Conservation (phyloP, 2,888 invertebrate genomes). For the Ormyrus pomaceus region DNA sequence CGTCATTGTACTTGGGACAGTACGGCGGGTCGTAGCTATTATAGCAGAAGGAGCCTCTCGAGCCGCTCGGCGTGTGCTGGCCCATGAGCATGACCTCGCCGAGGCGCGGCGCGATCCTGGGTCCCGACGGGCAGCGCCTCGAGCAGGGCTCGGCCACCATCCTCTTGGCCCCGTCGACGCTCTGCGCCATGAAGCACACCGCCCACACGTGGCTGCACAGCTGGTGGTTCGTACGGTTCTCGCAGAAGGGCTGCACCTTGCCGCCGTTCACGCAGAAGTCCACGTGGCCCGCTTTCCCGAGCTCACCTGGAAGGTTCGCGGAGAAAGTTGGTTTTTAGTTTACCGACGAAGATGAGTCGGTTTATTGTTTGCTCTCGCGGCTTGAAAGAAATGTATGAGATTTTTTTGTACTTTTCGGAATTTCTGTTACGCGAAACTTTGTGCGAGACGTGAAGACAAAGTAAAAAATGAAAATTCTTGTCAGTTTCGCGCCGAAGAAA, state of each 20-base stretch:
- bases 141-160: slow-evolving; percentile 84
- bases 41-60: slow-evolving; percentile 84
- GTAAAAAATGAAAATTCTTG: too few species aligned
- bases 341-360: too few species aligned
- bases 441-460: too few species aligned
- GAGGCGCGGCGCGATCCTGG: slow-evolving; percentile 77
- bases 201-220: slow-evolving; percentile 89
- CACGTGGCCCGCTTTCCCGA: slow-evolving; percentile 84
- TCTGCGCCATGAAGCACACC: slow-evolving; percentile 88
- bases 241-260: slow-evolving; percentile 85
- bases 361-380: too few species aligned
- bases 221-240: slow-evolving; percentile 83
- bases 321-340: background rate
- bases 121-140: slow-evolving; percentile 83
- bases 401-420: too few species aligned
- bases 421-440: too few species aligned
- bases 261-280: slow-evolving; percentile 90
- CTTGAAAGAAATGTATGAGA: too few species aligned
- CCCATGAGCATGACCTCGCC: slow-evolving; percentile 82
- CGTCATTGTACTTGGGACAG: slow-evolving; percentile 79
- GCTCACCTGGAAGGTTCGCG: slow-evolving; percentile 74
- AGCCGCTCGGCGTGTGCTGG: slow-evolving; percentile 84
- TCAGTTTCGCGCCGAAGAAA: too few species aligned
- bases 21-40: slow-evolving; percentile 82
- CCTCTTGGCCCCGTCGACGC: slow-evolving; percentile 78